A percentile compares a stretch with the other conserved stretches of the same genome.
Evolutionary conservation across 2,888 invertebrate genomes (phyloP).

Genomic region (Cheiracanthium punctorium): DNA sequence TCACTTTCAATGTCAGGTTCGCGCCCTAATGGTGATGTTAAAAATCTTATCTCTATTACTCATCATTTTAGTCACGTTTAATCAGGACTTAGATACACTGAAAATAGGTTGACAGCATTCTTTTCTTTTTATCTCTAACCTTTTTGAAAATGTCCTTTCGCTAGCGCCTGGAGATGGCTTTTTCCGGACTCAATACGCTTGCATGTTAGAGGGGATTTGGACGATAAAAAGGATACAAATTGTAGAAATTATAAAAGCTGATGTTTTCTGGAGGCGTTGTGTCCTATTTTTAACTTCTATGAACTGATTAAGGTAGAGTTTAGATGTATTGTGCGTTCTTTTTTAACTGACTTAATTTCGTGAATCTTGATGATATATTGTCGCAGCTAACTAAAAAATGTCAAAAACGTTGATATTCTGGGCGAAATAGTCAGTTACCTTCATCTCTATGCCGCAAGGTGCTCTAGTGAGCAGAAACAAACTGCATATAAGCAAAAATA

Average conservation of each 20-base stretch:
- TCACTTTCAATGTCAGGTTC: slow-evolving; percentile 27
- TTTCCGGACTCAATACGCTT: not conserved
- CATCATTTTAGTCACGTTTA: slow-evolving; percentile 17
- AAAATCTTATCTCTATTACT: not conserved
- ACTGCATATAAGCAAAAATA: too few species aligned
- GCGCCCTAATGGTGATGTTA: slow-evolving; percentile 21
- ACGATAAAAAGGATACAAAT: not conserved
- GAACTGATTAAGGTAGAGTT: not conserved
- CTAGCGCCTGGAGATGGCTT: not conserved
- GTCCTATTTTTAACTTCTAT: not conserved
- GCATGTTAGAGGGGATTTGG: not conserved
- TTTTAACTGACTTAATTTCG: too few species aligned
- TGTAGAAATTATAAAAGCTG: not conserved
- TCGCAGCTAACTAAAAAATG: too few species aligned
- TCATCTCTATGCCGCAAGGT: too few species aligned
- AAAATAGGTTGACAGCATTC: not conserved
- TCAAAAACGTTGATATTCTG: too few species aligned
- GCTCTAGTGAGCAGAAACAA: too few species aligned
- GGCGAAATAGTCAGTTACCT: too few species aligned
- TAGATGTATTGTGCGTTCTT: too few species aligned
- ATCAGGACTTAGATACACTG: slow-evolving; percentile 18
- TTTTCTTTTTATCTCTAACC: not conserved
- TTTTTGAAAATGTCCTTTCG: not conserved
- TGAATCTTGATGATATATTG: too few species aligned
- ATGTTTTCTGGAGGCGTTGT: not conserved